Base-by-base conservation (phyloP, 1,140 invertebrate species). In the Calliphora vicina region DNA sequence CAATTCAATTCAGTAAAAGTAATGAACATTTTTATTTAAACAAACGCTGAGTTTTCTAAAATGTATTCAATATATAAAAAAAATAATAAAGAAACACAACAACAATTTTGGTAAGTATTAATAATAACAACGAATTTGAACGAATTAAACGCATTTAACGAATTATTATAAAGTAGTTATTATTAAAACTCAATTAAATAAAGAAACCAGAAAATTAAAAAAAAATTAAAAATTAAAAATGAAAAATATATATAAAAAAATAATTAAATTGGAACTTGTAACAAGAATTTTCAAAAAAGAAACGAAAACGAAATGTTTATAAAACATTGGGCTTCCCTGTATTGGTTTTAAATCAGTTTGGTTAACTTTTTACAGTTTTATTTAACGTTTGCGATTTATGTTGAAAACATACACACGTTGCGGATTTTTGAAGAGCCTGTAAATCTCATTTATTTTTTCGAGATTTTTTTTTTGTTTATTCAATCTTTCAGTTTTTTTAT, bases 221-320 rank as follows among this genome's bases (percentile, higher is more conserved):
- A n/a, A n/a, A n/a, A n/a, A n/a, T n/a, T n/a, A 67, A 67, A 67
- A 17, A 23, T 20, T 67, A 67, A 67, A 67, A 67, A 57, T n/a
- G 35, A 50, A 50, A 50, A 50, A 50, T 50, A n/a, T n/a, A n/a
- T n/a, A n/a, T n/a, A n/a, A n/a, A n/a, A 12, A 50, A 50, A 50
- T 50, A 50, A 50, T 35, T 67, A 67, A 25, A 25, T n/a, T 23
- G n/a, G n/a, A 67, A 67, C n/a, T 67, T 67, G 20, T 67, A 50
- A 23, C 61, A 67, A 67, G 23, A 67, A 50, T 50, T 23, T 67
- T 67, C 5, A 67, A 23, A 67, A 67, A n/a, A 57, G 50, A 57
- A 67, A 67, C 61, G 61, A 67, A 67, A 67, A 67, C 61, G 61
- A 67, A 67, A 67, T 67, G 61, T 67, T 67, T 67, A 67, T 67